Evolutionary conservation across 2,888 invertebrate genomes (phyloP).

Genomic region (Blomia tropicalis): DNA sequence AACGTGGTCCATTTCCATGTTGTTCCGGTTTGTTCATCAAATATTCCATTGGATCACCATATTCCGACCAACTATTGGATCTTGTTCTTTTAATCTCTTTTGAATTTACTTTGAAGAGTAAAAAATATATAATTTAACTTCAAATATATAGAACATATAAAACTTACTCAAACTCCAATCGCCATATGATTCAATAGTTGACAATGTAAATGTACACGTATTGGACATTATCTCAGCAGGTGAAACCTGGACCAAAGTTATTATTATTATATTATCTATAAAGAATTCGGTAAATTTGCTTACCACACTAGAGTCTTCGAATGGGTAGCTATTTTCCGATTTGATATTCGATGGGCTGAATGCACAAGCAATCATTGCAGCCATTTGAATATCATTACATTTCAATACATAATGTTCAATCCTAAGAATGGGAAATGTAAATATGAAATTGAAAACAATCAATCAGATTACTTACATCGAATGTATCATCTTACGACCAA

Average conservation of each 20-base stretch:
- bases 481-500: conserved; percentile 66
- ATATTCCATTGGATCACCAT: conserved; percentile 47
- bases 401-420: conserved; percentile 40
- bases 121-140: too few species aligned
- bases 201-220: too few species aligned
- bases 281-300: too few species aligned
- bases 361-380: conserved; percentile 77
- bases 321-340: conserved; percentile 2
- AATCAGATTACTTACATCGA: conserved; percentile 50
- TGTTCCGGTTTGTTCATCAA: neutral
- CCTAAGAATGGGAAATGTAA: conserved; percentile 31
- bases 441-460: neutral
- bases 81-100: conserved; percentile 41
- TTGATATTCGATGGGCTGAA: conserved; percentile 38
- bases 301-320: neutral
- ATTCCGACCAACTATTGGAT: conserved; percentile 74
- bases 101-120: conserved; percentile 23
- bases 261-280: too few species aligned
- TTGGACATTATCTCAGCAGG: too few species aligned
- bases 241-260: too few species aligned
- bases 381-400: conserved; percentile 67
- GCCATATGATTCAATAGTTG: conserved; percentile 9
- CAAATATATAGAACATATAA: neutral
- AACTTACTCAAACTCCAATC: conserved; percentile 22
- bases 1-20: too few species aligned